Conservation (phyloP, 23 tunicate species). For the Aplidium turbinatum region DNA sequence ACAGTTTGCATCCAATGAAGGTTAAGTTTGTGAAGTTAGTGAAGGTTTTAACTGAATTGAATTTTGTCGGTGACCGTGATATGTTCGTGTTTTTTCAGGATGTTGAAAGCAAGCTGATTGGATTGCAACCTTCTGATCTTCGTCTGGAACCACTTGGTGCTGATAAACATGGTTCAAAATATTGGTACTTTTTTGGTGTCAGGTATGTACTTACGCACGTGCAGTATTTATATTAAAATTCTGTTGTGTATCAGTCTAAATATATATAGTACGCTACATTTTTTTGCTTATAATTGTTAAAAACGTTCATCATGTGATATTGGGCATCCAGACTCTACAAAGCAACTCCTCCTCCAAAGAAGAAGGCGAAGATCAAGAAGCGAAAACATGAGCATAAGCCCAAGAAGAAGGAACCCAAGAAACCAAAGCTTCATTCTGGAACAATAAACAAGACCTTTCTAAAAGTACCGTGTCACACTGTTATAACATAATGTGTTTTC, state of each 20-base stretch:
- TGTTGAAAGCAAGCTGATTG: slow-evolving; percentile 60
- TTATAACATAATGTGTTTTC: too few relatives aligned
- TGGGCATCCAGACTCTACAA: slow-evolving; percentile 59
- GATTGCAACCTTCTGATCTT: slow-evolving; percentile 82
- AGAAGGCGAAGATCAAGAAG: slow-evolving; percentile 14
- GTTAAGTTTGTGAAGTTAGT: too few relatives aligned
- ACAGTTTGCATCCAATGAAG: too few relatives aligned
- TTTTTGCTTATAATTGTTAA: too few relatives aligned
- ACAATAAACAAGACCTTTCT: slow-evolving; percentile 1
- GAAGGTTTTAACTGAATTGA: too few relatives aligned
- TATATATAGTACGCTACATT: too few relatives aligned
- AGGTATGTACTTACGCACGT: slow-evolving; percentile 36
- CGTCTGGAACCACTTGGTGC: slow-evolving; percentile 86
- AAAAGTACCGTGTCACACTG: slow-evolving; percentile 31
- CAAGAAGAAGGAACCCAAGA: slow-evolving; percentile 16
- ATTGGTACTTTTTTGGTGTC: slow-evolving; percentile 94
- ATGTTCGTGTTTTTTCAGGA: slow-evolving; percentile 74
- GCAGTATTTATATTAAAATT: not conserved
- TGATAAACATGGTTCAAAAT: slow-evolving; percentile 70
- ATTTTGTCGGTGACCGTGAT: too few relatives aligned
- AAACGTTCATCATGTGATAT: too few relatives aligned
- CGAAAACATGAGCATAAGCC: slow-evolving; percentile 18
- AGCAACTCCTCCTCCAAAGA: slow-evolving; percentile 49
- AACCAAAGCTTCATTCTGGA: slow-evolving; percentile 21
- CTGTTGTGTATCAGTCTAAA: too few relatives aligned